Evolutionary conservation across 2,797 vertebrate genomes (phyloP).

Genomic region (Nyctibius grandis): DNA sequence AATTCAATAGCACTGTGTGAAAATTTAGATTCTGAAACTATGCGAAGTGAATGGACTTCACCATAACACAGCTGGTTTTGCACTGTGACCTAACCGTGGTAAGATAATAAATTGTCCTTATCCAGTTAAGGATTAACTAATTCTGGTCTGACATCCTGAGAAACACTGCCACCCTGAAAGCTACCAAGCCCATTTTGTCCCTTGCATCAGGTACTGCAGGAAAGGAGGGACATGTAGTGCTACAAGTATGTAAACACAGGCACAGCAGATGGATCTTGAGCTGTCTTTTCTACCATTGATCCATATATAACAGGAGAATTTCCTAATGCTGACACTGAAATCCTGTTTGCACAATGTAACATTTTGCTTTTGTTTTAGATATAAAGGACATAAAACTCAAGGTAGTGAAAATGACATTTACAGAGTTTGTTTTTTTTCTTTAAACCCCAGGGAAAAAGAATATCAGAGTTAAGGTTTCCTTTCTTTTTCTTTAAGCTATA

Average conservation of each 20-base stretch:
- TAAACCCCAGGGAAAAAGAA: background rate
- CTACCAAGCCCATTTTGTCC: background rate
- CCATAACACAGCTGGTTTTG: background rate
- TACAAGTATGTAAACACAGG: background rate
- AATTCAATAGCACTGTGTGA: background rate
- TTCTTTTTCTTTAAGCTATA: slow-evolving; percentile 5
- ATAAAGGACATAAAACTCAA: background rate
- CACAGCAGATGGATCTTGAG: background rate
- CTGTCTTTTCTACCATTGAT: background rate
- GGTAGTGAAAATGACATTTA: background rate
- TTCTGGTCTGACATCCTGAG: background rate
- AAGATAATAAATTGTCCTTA: background rate
- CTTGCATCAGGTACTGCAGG: background rate
- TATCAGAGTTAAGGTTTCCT: background rate
- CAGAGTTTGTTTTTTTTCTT: background rate
- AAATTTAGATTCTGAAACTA: background rate
- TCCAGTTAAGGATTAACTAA: background rate
- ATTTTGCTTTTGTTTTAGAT: background rate
- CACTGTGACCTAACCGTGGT: background rate
- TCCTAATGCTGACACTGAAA: background rate
- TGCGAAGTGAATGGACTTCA: background rate
- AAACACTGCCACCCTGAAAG: background rate
- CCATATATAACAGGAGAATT: background rate
- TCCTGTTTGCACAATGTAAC: background rate
- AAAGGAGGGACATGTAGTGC: background rate